Evolutionary conservation across 2,797 vertebrate genomes (phyloP), one percentile per base, ranked within the genome.

Genomic region (Potorous gilbertii): DNA sequence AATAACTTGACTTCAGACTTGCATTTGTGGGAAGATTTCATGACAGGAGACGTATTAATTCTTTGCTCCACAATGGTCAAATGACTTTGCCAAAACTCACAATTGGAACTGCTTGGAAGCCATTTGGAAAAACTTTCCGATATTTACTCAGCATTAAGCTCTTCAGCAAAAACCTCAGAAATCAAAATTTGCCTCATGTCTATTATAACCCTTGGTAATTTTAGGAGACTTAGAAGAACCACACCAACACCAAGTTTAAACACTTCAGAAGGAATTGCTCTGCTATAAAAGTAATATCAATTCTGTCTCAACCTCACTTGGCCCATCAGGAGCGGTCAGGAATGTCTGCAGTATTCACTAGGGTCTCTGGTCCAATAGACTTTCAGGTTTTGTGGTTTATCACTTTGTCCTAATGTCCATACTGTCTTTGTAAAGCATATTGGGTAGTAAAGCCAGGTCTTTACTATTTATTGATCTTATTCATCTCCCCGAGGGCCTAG

Each of bases 301-400:
- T 62, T 93, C 24, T 50, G 34, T 96, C 96, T 89, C 87, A 95
- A 96, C 93, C 54, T 74, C 94, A 46, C 62, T 96, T 56, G 87
- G 87, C 94, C 31, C 57, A 94, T 97, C 62, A 93, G 96, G 96
- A 97, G 96, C 95, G 94, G 96, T 97, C 97, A 94, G 91, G 90
- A 57, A 28, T 31, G 4, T 94, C 94, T 50, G 16, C 31, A 59
- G 95, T 93, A 97, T 95, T 97, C 96, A 91, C 93, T 93, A 66
- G 96, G 95, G 94, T 52, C 93, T 98, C 96, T 92, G 29, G 40
- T 90, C 91, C 94, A 91, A 95, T 94, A 94, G 95, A 59, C 24
- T 90, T 94, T 92, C 56, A 91, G 90, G n/a, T 56, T 95, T 96
- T 97, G 81, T 93, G 54, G 95, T 92, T 97, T 95, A 96, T 96